Evolutionary conservation across 2,888 invertebrate genomes (phyloP), one percentile per base, ranked within the genome.

Genomic region (Xestia c-nigrum): DNA sequence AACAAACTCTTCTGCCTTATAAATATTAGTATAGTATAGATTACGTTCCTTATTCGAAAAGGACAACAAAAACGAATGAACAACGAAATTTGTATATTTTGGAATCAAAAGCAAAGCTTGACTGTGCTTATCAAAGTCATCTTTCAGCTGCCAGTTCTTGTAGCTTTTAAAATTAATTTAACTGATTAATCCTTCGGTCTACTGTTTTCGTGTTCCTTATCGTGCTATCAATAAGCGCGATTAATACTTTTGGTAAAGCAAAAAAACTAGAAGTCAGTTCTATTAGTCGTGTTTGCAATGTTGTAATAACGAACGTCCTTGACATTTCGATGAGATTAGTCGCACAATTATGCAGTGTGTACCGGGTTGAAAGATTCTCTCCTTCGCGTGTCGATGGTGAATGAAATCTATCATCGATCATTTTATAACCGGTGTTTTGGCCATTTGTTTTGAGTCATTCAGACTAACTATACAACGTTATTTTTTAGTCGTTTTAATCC

Each of bases 271-370:
- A 43, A 31, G 31, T 74, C 68, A 76, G 65, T 74, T 74, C 57
- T 21, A 80, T 50, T 72, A 67, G 46, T 73, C 57, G 52, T 66
- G 38, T 67, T 64, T 72, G 16, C 24, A 31, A 16, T 59, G 57
- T 59, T 31, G n/a, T n/a, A n/a, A 59, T 71, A 73, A 79, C 12
- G 71, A 65, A 77, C 47, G 78, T 31, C 86, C 86, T 87, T 83
- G 88, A 85, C 83, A 86, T 86, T 87, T 57, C 46, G 9, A 55
- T 52, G 59, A 14, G 80, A 38, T 79, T 82, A 76, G 76, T 70
- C 55, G 55, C 24, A 68, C 52, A 69, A 67, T 40, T n/a, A 74
- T 59, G 59, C 50, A 70, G 46, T 73, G 47, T 67, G 55, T 46
- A 61, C 61, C n/a, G 38, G 67, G 55, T 67, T 61, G 68, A 38